phyloP scores from a whole-genome alignment of 1,140 invertebrate genomes.

The Diprion similis region DNA sequence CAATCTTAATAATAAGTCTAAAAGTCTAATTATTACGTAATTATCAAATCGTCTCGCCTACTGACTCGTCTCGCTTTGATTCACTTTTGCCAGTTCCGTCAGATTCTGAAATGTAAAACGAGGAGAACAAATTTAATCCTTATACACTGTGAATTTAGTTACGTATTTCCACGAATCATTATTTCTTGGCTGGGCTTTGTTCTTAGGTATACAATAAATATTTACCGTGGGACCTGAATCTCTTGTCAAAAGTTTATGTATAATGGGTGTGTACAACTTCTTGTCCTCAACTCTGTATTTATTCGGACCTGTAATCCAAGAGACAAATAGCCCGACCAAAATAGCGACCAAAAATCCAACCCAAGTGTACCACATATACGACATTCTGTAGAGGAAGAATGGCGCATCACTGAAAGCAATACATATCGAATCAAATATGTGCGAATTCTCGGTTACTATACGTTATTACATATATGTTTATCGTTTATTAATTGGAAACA shows the following conservation, averaged over 20 bases:
- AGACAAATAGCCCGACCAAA: constrained; percentile 71
- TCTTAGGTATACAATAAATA: constrained; percentile 14
- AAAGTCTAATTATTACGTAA: no score
- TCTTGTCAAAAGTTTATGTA: constrained; percentile 33
- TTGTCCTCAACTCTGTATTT: constrained; percentile 46
- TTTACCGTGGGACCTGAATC: constrained; percentile 21
- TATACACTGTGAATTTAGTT: not conserved
- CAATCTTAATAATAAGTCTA: no score
- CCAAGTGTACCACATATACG: constrained; percentile 73
- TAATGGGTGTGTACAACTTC: constrained; percentile 52
- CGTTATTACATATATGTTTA: no score
- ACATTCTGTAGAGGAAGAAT: constrained; percentile 69
- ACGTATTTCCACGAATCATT: constrained; percentile 3
- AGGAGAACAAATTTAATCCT: not conserved
- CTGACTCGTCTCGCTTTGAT: no score
- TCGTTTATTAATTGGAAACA: no score
- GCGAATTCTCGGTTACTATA: no score
- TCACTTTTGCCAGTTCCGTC: constrained; percentile 30
- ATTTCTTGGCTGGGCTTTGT: constrained; percentile 7
- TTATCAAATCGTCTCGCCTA: not conserved
- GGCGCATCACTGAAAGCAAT: constrained; percentile 48
- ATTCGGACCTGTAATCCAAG: constrained; percentile 70
- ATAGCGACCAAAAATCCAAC: constrained; percentile 73
- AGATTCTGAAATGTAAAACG: constrained; percentile 23
- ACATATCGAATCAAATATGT: no score